Percentiles rank a stretch among this genome's conserved stretches.
Conservation (phyloP, 2,888 invertebrate genomes). For the Muscina levida region DNA sequence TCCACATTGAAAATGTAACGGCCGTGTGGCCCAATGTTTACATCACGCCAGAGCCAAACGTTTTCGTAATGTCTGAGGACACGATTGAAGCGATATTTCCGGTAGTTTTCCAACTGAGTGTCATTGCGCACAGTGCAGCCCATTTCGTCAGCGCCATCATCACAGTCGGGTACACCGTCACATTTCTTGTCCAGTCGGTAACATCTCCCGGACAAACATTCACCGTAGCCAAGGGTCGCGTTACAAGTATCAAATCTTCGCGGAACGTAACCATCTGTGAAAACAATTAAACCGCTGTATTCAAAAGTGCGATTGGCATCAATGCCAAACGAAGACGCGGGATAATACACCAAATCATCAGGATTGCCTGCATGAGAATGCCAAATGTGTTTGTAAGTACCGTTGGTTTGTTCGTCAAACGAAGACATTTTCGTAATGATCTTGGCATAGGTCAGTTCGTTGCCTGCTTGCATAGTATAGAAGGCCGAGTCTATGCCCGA, state of each 20-base stretch:
- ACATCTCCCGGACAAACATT: constrained; percentile 92
- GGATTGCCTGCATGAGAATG: constrained; percentile 90
- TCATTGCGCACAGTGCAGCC: constrained; percentile 85
- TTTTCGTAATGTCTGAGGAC: constrained; percentile 95
- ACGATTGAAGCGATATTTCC: constrained; percentile 91
- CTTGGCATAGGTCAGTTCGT: constrained; percentile 92
- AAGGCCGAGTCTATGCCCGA: constrained; percentile 94
- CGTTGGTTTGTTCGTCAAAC: constrained; percentile 92
- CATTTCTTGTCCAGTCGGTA: constrained; percentile 88
- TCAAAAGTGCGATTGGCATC: constrained; percentile 97
- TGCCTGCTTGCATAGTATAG: constrained; percentile 95
- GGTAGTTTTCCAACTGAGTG: constrained; percentile 86
- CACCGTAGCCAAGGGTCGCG: constrained; percentile 85
- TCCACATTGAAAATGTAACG: constrained; percentile 91
- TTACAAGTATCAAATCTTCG: constrained; percentile 87
- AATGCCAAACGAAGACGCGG: constrained; percentile 93
- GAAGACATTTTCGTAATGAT: constrained; percentile 92
- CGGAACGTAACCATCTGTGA: constrained; percentile 92
- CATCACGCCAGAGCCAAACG: constrained; percentile 97
- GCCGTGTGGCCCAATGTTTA: constrained; percentile 95
- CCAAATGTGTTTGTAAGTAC: constrained; percentile 91
- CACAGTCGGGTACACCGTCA: constrained; percentile 89
- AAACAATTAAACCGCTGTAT: constrained; percentile 92
- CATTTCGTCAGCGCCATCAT: constrained; percentile 92
- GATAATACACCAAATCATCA: constrained; percentile 91